These are phyloP conservation scores for Sisyra nigra DNA, from an alignment of 2,888 invertebrate genomes.

Conservation along the genomic window DNA sequence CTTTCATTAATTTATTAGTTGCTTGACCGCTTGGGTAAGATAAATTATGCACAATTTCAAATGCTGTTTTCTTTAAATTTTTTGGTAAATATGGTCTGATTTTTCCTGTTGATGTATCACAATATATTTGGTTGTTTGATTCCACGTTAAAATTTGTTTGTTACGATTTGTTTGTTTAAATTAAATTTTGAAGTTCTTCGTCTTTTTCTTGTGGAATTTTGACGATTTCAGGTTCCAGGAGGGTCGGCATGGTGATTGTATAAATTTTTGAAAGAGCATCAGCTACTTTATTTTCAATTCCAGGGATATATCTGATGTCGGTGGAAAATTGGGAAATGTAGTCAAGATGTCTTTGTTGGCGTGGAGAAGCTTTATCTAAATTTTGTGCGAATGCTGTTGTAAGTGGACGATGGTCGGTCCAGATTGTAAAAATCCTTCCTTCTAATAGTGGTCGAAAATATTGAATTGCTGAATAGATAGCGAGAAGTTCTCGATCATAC, in stretches of 20 bases:
- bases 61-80: slow-evolving; percentile 12
- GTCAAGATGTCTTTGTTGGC: slow-evolving; percentile 7
- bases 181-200: background rate
- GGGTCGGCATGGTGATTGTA: slow-evolving; percentile 9
- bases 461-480: background rate
- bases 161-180: background rate
- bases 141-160: slow-evolving; percentile 4
- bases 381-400: slow-evolving; percentile 9
- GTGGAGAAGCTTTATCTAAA: slow-evolving; percentile 11
- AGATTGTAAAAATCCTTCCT: slow-evolving; percentile 2
- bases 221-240: slow-evolving; percentile 1
- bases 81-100: slow-evolving; percentile 14
- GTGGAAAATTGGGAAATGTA: slow-evolving; percentile 11
- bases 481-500: slow-evolving; percentile 1
- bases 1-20: slow-evolving; percentile 9
- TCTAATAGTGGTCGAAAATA: background rate
- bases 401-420: slow-evolving; percentile 13
- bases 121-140: slow-evolving; percentile 6
- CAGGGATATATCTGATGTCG: slow-evolving; percentile 9
- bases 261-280: slow-evolving; percentile 9
- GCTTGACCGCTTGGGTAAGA: slow-evolving; percentile 13
- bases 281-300: too few species aligned
- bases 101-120: slow-evolving; percentile 11
- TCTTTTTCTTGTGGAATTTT: slow-evolving; percentile 8
- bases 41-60: slow-evolving; percentile 13